phyloP scores from a whole-genome alignment of 2,888 invertebrate genomes.

The Nephrotoma flavescens region DNA sequence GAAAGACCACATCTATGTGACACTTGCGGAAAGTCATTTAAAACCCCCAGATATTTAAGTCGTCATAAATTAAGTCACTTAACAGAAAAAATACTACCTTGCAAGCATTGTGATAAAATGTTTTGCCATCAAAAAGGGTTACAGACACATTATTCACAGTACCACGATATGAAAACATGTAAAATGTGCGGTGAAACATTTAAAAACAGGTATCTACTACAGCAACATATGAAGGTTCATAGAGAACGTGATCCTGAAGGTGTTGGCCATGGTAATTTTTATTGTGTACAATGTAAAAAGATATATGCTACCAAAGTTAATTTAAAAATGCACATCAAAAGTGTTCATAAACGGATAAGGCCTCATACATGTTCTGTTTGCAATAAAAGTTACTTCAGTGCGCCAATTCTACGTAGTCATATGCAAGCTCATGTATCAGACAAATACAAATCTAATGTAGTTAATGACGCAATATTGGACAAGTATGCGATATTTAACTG shows the following conservation, averaged over 20 bases:
- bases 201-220: slow-evolving; percentile 38
- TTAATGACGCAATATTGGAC: no score
- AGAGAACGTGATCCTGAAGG: slow-evolving; percentile 25
- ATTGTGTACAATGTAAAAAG: background rate
- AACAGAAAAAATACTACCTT: slow-evolving; percentile 35
- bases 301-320: background rate
- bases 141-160: slow-evolving; percentile 39
- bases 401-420: no score
- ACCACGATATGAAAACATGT: slow-evolving; percentile 43
- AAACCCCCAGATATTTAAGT: slow-evolving; percentile 39
- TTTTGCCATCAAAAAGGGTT: slow-evolving; percentile 43
- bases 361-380: background rate
- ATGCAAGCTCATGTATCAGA: no score
- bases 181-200: slow-evolving; percentile 39
- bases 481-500: background rate
- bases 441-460: no score
- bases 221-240: slow-evolving; percentile 37
- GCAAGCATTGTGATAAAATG: slow-evolving; percentile 39
- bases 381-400: background rate
- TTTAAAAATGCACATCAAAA: background rate
- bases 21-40: slow-evolving; percentile 32
- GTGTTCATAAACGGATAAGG: background rate
- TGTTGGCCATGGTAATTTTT: background rate
- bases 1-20: slow-evolving; percentile 41
- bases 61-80: slow-evolving; percentile 44